Percentiles rank a stretch among this genome's conserved stretches.
phyloP scores from a whole-genome alignment of 2,888 invertebrate species.

The Neoascia interrupta region DNA sequence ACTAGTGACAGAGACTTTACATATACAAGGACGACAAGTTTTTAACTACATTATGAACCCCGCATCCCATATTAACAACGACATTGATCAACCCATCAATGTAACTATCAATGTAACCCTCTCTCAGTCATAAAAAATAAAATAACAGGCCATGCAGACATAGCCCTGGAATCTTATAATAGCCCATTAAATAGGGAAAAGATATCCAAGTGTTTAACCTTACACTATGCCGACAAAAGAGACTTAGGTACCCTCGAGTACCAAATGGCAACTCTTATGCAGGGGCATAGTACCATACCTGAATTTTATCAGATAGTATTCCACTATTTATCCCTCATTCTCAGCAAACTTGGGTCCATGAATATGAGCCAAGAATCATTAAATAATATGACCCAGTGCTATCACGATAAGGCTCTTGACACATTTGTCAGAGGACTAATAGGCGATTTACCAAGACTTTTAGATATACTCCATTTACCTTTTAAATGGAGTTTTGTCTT shows the following conservation, averaged over 20 bases:
- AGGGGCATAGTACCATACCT: background rate
- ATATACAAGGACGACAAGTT: background rate
- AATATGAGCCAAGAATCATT: background rate
- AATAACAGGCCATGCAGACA: background rate
- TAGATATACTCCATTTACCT: too few species aligned
- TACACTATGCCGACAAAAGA: background rate
- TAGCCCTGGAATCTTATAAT: background rate
- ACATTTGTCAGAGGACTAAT: background rate
- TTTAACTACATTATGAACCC: background rate
- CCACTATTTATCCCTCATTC: background rate
- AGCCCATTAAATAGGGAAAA: background rate
- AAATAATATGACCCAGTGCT: background rate
- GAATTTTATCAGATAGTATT: background rate
- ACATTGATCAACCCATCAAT: too few species aligned
- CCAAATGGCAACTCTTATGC: background rate
- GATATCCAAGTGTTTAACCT: background rate
- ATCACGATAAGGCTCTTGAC: background rate
- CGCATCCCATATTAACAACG: too few species aligned
- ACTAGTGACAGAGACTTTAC: background rate
- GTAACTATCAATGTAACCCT: too few species aligned
- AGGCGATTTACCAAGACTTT: slow-evolving; percentile 6
- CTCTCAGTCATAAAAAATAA: background rate
- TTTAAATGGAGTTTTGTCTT: too few species aligned
- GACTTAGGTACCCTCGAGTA: background rate
- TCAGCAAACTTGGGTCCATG: background rate